Percentiles rank a stretch among this genome's conserved stretches.
Conservation (phyloP, 2,113 vertebrate species). For the Campylomormyrus tamandua region DNA sequence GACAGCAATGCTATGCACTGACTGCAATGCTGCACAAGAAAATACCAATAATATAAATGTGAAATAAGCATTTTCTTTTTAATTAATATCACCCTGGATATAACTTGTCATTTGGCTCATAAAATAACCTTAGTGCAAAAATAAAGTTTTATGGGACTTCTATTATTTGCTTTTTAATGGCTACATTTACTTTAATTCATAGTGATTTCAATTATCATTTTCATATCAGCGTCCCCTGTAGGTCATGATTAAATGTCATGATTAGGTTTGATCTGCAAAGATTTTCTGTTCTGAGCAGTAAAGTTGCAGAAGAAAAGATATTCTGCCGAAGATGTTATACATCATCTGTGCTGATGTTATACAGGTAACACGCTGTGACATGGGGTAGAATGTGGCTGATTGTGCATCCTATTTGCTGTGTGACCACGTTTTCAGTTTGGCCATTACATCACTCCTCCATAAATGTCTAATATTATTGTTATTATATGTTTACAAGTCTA, state of each 20-base stretch:
- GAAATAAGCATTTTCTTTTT: neutral
- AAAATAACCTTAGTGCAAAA: neutral
- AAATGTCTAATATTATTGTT: neutral
- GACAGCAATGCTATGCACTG: neutral
- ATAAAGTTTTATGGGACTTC: neutral
- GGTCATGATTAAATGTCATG: neutral
- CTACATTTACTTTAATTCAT: neutral
- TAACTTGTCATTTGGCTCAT: neutral
- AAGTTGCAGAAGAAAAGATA: neutral
- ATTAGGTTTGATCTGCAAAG: neutral
- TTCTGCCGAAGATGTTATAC: neutral
- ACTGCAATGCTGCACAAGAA: neutral
- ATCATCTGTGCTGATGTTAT: neutral
- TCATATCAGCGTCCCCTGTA: neutral
- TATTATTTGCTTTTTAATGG: neutral
- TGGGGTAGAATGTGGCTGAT: neutral
- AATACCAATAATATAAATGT: neutral
- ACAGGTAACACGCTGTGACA: neutral
- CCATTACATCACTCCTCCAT: neutral
- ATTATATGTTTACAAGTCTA: neutral
- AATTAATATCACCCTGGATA: neutral
- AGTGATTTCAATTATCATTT: neutral
- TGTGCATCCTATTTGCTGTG: neutral
- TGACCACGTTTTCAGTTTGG: neutral
- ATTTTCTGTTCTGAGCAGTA: neutral